Evolutionary conservation across 2,888 invertebrate genomes (phyloP), one percentile per base, ranked within the genome.

Genomic region (Graphium colonna): DNA sequence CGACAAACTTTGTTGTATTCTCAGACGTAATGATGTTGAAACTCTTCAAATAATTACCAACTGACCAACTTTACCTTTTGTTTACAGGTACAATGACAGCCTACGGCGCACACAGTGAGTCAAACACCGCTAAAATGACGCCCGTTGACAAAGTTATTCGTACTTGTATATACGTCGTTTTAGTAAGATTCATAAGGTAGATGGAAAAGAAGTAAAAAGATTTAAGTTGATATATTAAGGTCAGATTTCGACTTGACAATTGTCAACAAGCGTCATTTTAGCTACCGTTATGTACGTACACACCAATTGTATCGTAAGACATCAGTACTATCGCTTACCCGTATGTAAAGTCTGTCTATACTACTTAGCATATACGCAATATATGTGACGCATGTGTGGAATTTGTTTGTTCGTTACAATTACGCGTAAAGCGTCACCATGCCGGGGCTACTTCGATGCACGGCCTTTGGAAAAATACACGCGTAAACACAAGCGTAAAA

Each of bases 21-120:
- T 62, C 40, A 46, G 55, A 57, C 59, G 55, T 57, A 56, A 52
- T 49, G 51, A 45, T 55, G 45, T 55, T 60, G 56, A 59, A 60
- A 40, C 57, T 53, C 50, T 58, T 57, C 61, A 64, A 67, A 67
- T 62, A 57, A 61, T 60, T 56, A 67, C 64, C 63, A 69, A 72
- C 67, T 73, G 62, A 73, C 70, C 65, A 71, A 71, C 67, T 77
- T 76, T 77, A 68, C 67, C 64, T 73, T 36, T 66, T 77, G 74
- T 54, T 87, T 87, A 56, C 87, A 88, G 87, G 87, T 88, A 87
- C 78, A 75, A 82, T 82, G 85, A 80, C 79, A 69, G 76, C 79
- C 77, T 78, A 71, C 81, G 73, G 73, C 77, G 75, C 69, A 69
- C 74, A 77, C 76, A 77, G 87, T 88, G 86, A 88, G 87, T 88